These are phyloP conservation scores for Epirrita christyi DNA, from an alignment of 2,888 invertebrate genomes.

Conservation along the genomic window DNA sequence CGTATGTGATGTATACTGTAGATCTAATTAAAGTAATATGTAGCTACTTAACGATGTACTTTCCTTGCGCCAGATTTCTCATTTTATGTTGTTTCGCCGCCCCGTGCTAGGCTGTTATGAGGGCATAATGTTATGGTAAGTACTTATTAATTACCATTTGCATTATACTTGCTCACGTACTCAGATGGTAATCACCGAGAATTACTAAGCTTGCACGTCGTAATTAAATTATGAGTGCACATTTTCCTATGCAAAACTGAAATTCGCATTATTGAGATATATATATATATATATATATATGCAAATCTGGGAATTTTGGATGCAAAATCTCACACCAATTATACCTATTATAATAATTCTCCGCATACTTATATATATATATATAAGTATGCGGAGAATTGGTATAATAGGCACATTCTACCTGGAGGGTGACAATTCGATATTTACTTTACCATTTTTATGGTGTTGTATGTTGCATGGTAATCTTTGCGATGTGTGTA, in stretches of 20 bases:
- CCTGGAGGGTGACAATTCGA: too few species aligned
- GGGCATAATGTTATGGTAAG: background rate
- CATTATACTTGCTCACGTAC: background rate
- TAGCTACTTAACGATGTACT: background rate
- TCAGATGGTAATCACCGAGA: background rate
- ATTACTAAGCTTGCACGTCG: background rate
- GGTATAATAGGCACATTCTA: too few species aligned
- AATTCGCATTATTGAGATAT: too few species aligned
- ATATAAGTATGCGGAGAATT: too few species aligned
- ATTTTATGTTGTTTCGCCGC: background rate
- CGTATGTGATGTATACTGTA: background rate
- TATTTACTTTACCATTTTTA: too few species aligned
- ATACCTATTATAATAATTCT: too few species aligned
- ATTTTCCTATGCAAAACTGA: background rate
- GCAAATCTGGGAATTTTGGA: too few species aligned
- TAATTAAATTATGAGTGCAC: background rate
- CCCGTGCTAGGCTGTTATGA: background rate
- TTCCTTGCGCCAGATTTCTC: background rate
- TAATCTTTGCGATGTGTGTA: too few species aligned
- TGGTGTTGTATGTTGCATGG: too few species aligned
- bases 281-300: too few species aligned
- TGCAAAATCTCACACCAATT: too few species aligned
- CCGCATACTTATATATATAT: too few species aligned
- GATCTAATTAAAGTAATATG: background rate
- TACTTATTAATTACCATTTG: background rate